Percentiles rank a stretch among this genome's conserved stretches.
Evolutionary conservation across 2,888 invertebrate genomes (phyloP).

Genomic region (Eutolmus rufibarbis): DNA sequence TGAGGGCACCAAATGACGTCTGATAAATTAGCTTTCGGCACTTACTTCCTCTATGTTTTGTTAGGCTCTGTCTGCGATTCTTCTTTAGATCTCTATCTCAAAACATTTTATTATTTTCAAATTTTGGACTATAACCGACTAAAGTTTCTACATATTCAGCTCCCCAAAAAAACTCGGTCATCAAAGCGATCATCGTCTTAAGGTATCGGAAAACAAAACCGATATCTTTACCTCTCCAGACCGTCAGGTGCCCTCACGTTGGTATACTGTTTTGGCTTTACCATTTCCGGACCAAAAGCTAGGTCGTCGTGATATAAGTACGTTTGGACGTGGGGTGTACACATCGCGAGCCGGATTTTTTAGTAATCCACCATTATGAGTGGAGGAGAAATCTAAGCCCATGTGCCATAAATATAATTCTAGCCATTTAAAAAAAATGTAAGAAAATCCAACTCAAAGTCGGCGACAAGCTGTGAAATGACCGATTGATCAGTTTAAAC

Average conservation of each 20-base stretch:
- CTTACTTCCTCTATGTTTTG: background rate
- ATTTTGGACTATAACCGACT: background rate
- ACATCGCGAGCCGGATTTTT: slow-evolving; percentile 87
- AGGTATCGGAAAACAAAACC: slow-evolving; percentile 13
- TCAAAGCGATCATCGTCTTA: slow-evolving; percentile 8
- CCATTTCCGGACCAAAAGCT: slow-evolving; percentile 94
- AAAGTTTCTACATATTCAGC: slow-evolving; percentile 30
- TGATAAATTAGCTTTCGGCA: slow-evolving; percentile 3
- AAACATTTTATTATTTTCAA: background rate
- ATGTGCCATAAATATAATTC: slow-evolving; percentile 51
- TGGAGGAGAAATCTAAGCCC: slow-evolving; percentile 47
- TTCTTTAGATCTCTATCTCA: background rate
- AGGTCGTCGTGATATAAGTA: slow-evolving; percentile 78
- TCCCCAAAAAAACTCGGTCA: slow-evolving; percentile 26
- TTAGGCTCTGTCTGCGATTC: background rate
- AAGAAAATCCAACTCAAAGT: slow-evolving; percentile 48
- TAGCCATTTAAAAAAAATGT: slow-evolving; percentile 52
- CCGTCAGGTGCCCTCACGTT: slow-evolving; percentile 70
- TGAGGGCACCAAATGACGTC: slow-evolving; percentile 28
- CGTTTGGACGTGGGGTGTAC: slow-evolving; percentile 65
- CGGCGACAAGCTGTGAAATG: background rate
- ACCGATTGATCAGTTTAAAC: background rate
- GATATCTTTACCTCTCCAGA: slow-evolving; percentile 10
- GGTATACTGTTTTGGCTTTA: slow-evolving; percentile 89
- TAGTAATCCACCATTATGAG: slow-evolving; percentile 69